phyloP scores from a whole-genome alignment of 2,888 invertebrate genomes.

The Microchrysa polita region DNA sequence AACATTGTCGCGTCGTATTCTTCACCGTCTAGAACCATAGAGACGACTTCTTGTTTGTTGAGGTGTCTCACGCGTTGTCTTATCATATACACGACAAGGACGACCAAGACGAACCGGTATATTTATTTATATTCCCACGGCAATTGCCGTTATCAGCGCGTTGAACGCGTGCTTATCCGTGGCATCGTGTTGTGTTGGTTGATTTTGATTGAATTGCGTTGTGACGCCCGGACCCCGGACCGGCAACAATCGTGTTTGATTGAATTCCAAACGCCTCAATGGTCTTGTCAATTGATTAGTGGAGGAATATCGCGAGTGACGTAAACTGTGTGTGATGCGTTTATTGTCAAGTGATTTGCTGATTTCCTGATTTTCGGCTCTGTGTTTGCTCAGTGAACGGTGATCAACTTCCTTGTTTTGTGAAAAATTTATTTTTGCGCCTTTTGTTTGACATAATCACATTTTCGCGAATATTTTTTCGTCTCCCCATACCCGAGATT shows the following conservation, averaged over 20 bases:
- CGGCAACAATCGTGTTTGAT: neutral
- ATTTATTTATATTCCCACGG: neutral
- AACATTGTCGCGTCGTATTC: constrained; percentile 2
- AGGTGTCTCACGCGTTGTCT: neutral
- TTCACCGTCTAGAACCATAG: neutral
- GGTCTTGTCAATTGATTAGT: constrained; percentile 11
- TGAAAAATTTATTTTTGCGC: too few relatives aligned
- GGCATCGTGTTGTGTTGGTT: constrained; percentile 6
- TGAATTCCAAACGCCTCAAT: neutral
- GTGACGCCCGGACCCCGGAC: constrained; percentile 1
- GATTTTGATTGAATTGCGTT: constrained; percentile 27
- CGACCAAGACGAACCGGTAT: neutral
- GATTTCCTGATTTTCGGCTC: neutral
- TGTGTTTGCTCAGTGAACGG: too few relatives aligned
- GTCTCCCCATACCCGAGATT: neutral
- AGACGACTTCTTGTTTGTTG: too few relatives aligned
- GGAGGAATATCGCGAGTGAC: constrained; percentile 35
- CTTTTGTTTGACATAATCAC: neutral
- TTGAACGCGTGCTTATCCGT: constrained; percentile 14
- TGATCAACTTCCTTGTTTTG: too few relatives aligned
- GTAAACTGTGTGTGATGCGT: constrained; percentile 12
- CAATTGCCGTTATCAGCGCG: constrained; percentile 23
- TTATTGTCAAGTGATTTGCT: constrained; percentile 6
- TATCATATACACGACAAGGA: constrained; percentile 11
- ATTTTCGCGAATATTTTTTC: neutral